These are phyloP conservation scores for Accipiter virgatus DNA, from an alignment of 2,113 vertebrate genomes.

Conservation along the genomic window DNA sequence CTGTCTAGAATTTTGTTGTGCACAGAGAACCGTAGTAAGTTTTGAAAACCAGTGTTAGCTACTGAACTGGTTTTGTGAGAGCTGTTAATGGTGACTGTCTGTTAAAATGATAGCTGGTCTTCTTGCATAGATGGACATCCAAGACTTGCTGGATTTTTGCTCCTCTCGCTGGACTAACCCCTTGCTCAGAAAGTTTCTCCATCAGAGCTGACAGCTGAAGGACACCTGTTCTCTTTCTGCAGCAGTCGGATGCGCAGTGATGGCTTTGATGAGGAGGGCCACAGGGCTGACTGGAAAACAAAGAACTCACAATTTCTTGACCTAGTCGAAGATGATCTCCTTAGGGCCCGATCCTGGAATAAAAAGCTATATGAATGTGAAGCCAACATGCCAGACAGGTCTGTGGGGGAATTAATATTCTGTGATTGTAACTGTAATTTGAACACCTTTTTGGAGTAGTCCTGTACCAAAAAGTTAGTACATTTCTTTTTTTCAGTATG, in stretches of 20 bases:
- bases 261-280: conserved; percentile 80
- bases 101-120: not conserved
- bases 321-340: conserved; percentile 79
- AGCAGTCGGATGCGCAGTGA: conserved; percentile 92
- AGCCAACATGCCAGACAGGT: conserved; percentile 93
- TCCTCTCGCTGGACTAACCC: not conserved
- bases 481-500: not conserved
- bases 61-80: not conserved
- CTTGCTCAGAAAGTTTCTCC: not conserved
- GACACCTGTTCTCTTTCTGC: conserved; percentile 5
- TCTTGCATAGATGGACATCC: not conserved
- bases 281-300: conserved; percentile 65
- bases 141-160: not conserved
- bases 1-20: not conserved
- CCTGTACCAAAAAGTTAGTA: not conserved
- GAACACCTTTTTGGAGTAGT: not conserved
- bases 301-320: conserved; percentile 63
- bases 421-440: not conserved
- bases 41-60: not conserved
- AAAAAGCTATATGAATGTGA: conserved; percentile 92
- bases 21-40: not conserved
- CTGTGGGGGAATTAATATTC: not conserved
- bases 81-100: not conserved
- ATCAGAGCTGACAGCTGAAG: not conserved
- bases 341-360: conserved; percentile 87